phyloP scores from a whole-genome alignment of 1,140 invertebrate genomes.

The Rhynchophorus ferrugineus region DNA sequence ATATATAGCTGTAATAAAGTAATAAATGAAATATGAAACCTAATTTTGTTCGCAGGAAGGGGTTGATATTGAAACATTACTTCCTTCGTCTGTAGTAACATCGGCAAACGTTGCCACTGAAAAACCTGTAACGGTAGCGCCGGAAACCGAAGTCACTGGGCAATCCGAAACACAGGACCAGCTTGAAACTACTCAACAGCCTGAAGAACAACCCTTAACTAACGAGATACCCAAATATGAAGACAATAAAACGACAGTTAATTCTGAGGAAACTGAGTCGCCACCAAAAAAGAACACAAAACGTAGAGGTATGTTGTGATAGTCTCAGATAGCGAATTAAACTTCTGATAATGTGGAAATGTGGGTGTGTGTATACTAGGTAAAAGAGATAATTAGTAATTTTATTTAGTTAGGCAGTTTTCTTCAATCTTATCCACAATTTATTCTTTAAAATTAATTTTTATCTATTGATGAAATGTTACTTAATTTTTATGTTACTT shows the following conservation, averaged over 20 bases:
- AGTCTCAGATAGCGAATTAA: too few relatives aligned
- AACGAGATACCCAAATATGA: conserved; percentile 19
- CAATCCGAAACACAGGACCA: background rate
- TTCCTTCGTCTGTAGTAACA: conserved; percentile 40
- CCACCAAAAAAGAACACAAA: conserved; percentile 33
- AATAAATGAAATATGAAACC: too few relatives aligned
- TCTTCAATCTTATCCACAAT: background rate
- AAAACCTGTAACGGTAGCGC: conserved; percentile 10
- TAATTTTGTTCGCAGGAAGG: too few relatives aligned
- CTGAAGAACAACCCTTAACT: conserved; percentile 6
- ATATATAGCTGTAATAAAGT: background rate
- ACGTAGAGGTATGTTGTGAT: conserved; percentile 35
- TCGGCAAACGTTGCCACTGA: conserved; percentile 19
- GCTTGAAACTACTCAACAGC: background rate
- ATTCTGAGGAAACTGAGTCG: conserved; percentile 16
- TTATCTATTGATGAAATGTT: too few relatives aligned
- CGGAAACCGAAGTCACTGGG: conserved; percentile 16
- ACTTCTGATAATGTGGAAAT: too few relatives aligned
- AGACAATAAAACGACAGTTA: conserved; percentile 25
- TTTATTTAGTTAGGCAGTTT: background rate
- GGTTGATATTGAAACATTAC: conserved; percentile 40
- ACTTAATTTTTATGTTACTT: too few relatives aligned
- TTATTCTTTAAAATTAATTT: too few relatives aligned
- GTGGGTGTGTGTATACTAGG: too few relatives aligned
- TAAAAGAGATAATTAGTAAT: too few relatives aligned